Evolutionary conservation across 1,140 invertebrate genomes (phyloP).

Genomic region (Drosophila tani): DNA sequence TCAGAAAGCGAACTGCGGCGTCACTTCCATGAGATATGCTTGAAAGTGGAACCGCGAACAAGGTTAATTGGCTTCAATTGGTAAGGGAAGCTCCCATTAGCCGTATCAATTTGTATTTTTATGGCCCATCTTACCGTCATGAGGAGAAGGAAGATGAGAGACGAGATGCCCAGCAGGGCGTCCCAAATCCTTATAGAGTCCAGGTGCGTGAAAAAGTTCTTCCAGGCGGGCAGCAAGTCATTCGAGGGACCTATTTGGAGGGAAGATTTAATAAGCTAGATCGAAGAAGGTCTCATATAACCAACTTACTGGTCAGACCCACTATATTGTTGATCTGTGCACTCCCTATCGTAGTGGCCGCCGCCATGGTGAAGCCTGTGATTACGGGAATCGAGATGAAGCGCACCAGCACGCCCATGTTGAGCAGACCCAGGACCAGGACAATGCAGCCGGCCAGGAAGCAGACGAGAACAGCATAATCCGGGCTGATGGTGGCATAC

Average conservation of each 20-base stretch:
- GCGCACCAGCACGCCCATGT: slow-evolving; percentile 95
- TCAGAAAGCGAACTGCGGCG: no score
- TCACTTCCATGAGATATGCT: background rate
- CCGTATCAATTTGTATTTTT: slow-evolving; percentile 50
- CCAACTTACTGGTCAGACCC: slow-evolving; percentile 87
- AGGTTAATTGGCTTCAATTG: slow-evolving; percentile 27
- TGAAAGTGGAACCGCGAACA: background rate
- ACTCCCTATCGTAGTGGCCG: slow-evolving; percentile 93
- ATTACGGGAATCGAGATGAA: slow-evolving; percentile 96
- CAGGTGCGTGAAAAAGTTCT: slow-evolving; percentile 86
- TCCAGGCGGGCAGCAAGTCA: slow-evolving; percentile 87
- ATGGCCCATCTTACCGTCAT: slow-evolving; percentile 86
- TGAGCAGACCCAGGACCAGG: slow-evolving; percentile 91
- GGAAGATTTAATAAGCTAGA: slow-evolving; percentile 1
- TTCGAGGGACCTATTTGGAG: slow-evolving; percentile 84
- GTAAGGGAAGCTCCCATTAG: background rate
- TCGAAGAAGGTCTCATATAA: background rate
- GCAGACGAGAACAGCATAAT: slow-evolving; percentile 92
- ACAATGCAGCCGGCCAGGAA: slow-evolving; percentile 93
- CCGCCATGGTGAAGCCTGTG: slow-evolving; percentile 95
- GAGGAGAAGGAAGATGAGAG: slow-evolving; percentile 87
- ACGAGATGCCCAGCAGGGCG: slow-evolving; percentile 86
- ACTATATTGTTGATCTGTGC: slow-evolving; percentile 93
- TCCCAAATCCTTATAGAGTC: slow-evolving; percentile 86
- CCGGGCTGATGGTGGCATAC: slow-evolving; percentile 88